Base-by-base conservation (phyloP, 2,888 invertebrate species). In the Hydrotaea cyrtoneurina region DNA sequence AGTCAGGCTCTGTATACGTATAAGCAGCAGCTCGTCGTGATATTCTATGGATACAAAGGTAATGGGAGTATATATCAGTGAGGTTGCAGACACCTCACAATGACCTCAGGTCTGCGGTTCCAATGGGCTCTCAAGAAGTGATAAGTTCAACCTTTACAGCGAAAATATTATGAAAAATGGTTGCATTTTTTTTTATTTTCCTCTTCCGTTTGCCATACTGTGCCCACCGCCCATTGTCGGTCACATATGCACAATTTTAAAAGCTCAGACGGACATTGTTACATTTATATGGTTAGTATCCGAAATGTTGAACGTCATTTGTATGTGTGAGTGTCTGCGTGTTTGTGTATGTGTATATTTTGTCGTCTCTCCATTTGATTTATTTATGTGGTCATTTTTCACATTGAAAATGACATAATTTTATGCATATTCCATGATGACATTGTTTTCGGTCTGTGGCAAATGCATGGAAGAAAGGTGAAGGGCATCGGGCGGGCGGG, bases 361-460 rank as follows among this genome's bases (percentile, higher is more conserved):
- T 2, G n/a, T n/a, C 50, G n/a, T n/a, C 13, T 11, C 26, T 31
- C 53, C 53, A 71, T 71, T 71, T 71, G 71, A 71, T 71, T 71
- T 71, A 71, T 71, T 71, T 71, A 53, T 71, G 53, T 71, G 71
- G 71, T 71, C 26, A 71, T 71, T 71, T 71, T 71, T 53, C 71
- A 71, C 71, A 31, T 71, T 53, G 71, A 71, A 71, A 71, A 71
- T 71, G 71, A 71, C 71, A 71, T 71, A 71, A 71, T 71, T 71
- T 71, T 71, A 50, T 71, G 71, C 53, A 71, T 71, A 53, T 71
- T 71, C 50, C 31, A 71, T 71, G n/a, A 53, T 71, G 71, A 43
- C 57, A 57, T 74, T 57, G 73, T 73, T 36, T 53, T 50, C 59
- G 26, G 59, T 50, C 50, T 57, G 57, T 59, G 50, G 39, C 57